Evolutionary conservation across 2,888 invertebrate genomes (phyloP).

Genomic region (Colletes collaris): DNA sequence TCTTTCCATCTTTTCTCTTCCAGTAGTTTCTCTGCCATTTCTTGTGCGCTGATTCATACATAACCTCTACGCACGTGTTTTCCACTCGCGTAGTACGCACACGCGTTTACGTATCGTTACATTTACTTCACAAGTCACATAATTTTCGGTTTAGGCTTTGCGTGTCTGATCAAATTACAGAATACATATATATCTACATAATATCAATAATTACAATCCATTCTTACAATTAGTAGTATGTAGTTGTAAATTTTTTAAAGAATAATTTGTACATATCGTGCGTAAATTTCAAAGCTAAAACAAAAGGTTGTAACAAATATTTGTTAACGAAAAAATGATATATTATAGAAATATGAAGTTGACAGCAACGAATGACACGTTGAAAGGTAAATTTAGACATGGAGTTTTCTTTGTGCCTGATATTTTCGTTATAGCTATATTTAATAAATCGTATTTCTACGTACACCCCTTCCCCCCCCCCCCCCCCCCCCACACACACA

Average conservation of each 20-base stretch:
- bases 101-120: conserved; percentile 35
- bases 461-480: too few species aligned
- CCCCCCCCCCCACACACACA: too few species aligned
- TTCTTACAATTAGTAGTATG: too few species aligned
- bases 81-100: conserved; percentile 18
- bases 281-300: too few species aligned
- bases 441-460: background rate
- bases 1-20: conserved; percentile 32
- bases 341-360: too few species aligned
- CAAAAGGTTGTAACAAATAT: too few species aligned
- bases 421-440: background rate
- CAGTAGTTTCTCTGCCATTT: conserved; percentile 30
- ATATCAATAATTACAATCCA: background rate
- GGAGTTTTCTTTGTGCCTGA: too few species aligned
- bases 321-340: too few species aligned
- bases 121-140: conserved; percentile 16
- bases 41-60: conserved; percentile 32
- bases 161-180: background rate
- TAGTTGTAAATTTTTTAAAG: too few species aligned
- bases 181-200: background rate
- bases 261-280: too few species aligned
- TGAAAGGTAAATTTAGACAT: too few species aligned
- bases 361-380: too few species aligned
- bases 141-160: background rate
- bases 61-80: conserved; percentile 64